Base-by-base conservation (phyloP, 2,888 invertebrate species). In the Peribatodes rhomboidaria region DNA sequence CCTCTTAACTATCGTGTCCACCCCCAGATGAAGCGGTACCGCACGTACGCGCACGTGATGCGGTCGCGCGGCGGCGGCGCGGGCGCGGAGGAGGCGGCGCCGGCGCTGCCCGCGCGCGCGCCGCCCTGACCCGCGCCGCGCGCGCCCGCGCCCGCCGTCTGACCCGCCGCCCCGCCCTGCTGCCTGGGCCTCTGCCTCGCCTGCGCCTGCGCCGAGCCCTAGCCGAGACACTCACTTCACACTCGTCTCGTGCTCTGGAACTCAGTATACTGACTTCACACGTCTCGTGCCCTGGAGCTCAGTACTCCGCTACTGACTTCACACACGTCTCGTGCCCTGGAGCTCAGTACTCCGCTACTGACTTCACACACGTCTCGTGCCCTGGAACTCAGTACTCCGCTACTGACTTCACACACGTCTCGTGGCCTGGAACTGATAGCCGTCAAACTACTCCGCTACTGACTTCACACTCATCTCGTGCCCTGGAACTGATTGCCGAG, bases 41-140 rank as follows among this genome's bases (percentile, higher is more conserved):
- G 96, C 85, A 96, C 97, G 62, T 97, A 97, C 92, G 95, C 96
- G 74, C 95, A 95, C 89, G 95, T 96, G 82, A 94, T 97, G 84
- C 95, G 96, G 62, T 95, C 96, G 74, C 95, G 96, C 75, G 93
- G 97, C 80, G 85, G 86, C 56, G 89, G 88, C 69, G 83, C 83
- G 67, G 85, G 84, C 65, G 86, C 85, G 47, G 86, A 87, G 54
- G 87, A 85, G 66, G 84, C 78, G 50, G 95, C 95, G 75, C 95
- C 95, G 49, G 95, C 95, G 68, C 93, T 94, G 80, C 94, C 95
- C 50, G 94, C 94, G 75, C 89, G 95, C 81, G 82, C 91, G 94
- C 95, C 94, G 94, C 95, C 93, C 94, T 95, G 72, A 70, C 73
- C 64, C 59, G 65, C 66, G 59, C 62, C 67, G 47, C 63, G 63